Evolutionary conservation across 1,140 invertebrate species (phyloP), one percentile per base, ranked within the genome.

Genomic region (Caenorhabditis remanei): DNA sequence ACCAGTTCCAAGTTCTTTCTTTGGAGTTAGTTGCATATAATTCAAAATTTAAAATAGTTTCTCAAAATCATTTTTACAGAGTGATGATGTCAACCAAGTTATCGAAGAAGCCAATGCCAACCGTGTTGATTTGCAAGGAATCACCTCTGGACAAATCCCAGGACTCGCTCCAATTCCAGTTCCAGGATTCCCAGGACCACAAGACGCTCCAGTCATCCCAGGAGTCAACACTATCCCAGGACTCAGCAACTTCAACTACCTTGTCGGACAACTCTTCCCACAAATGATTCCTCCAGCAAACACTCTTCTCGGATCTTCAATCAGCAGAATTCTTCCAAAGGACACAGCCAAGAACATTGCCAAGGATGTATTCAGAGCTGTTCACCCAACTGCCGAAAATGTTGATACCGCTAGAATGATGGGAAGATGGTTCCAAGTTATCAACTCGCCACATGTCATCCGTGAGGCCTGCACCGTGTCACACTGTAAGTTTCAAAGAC

Each of bases 271-370:
- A 86, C 87, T 92, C 2, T 91, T 92, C 46, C 91, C 91, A 56
- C 91, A 92, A 89, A 91, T 93, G 92, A 93, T 92, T 61, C 91
- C 91, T n/a, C 91, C 91, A 55, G 91, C 91, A 24, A 92, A 92
- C 84, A 92, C 92, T n/a, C 86, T 92, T 14, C 84, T 92, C 41
- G 91, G 91, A 41, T 93, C 92, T 13, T 92, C 91, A 0, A 93
- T 92, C 65, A 90, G 87, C 71, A 89, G 91, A 19, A 88, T 92
- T 24, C 87, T 92, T 50, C 91, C 91, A n/a, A 92, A 92, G 84
- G 91, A 92, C 63, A 88, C 92, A 13, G 93, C 92, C 21, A 92
- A 92, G 58, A 92, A 92, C 84, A 71, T 92, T 63, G 91, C 91
- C 3, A 92, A 93, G 85, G 92, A 92, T 82, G 91, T 92, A 5